Evolutionary conservation across 2,113 vertebrate species (phyloP), one percentile per base, ranked within the genome.

Genomic region (Phrynocephalus versicolor): DNA sequence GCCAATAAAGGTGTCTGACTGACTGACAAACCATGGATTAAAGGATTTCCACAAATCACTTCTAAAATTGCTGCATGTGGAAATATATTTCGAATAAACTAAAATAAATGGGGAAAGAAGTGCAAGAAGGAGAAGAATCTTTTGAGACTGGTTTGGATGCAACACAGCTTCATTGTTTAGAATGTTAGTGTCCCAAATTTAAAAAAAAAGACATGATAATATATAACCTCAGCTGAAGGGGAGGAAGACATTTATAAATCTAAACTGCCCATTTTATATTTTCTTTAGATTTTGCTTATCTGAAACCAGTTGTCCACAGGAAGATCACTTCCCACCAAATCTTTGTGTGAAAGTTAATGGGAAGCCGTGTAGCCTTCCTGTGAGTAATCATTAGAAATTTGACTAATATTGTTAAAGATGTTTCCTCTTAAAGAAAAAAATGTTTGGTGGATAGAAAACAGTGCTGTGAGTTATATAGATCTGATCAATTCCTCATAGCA

Each of bases 291-390:
- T 99, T 97, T 99, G 99, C 96, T 97, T 99, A 94, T 99, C 99
- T 88, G 99, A 99, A 97, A 99, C 98, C 39, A 99, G 99, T 95
- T 99, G 98, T 96, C 98, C 99, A 88, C 99, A 99, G 96, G 99
- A 99, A 97, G 99, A 99, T 96, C 98, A 99, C 95, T 99, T 99
- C 88, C 99, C 99, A 90, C 98, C 98, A 85, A 99, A 98, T 94
- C 96, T 99, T 84, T 99, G 98, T 91, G 98, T 99, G 93, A 99
- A 99, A 98, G 98, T 99, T 83, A 99, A 99, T 76, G 98, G 97
- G 93, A 99, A 99, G 96, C 98, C 98, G 0, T 99, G 98, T 92
- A 99, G 97, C 96, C 98, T 99, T 94, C 99, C 98, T 90, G 99
- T 99, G 95, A 99, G 98, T 98, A 60, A n/a, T 85, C 21, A 35